phyloP scores from a whole-genome alignment of 2,113 vertebrate genomes.

The Poeciliopsis turrubarensis region DNA sequence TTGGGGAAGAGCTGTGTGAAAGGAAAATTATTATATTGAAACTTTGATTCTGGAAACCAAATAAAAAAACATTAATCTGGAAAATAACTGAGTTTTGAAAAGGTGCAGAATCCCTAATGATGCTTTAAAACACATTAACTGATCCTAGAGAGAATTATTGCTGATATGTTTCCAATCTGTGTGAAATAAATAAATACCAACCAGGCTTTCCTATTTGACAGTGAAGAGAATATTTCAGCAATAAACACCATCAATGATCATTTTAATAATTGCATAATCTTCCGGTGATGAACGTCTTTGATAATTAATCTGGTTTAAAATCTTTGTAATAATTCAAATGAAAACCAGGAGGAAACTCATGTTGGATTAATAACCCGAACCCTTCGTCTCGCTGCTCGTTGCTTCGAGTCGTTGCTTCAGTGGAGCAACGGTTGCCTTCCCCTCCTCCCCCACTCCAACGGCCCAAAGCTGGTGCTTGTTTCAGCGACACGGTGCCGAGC shows the following conservation, averaged over 20 bases:
- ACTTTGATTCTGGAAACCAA: too few species aligned
- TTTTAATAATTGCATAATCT: background rate
- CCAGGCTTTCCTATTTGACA: background rate
- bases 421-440: constrained; percentile 59
- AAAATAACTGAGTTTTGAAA: too few species aligned
- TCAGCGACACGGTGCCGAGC: background rate
- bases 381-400: constrained; percentile 27
- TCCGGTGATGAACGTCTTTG: background rate
- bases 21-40: too few species aligned
- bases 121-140: background rate
- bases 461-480: constrained; percentile 13
- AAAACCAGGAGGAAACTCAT: too few species aligned
- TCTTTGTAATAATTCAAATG: background rate
- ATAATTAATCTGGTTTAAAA: background rate
- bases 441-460: background rate
- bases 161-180: background rate
- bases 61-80: too few species aligned
- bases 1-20: too few species aligned
- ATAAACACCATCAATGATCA: background rate
- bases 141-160: background rate
- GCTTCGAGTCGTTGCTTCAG: constrained; percentile 2
- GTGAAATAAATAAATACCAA: background rate
- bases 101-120: too few species aligned
- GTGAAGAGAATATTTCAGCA: background rate
- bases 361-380: background rate